Evolutionary conservation across 2,797 vertebrate species (phyloP).

Genomic region (Xenopus petersii): DNA sequence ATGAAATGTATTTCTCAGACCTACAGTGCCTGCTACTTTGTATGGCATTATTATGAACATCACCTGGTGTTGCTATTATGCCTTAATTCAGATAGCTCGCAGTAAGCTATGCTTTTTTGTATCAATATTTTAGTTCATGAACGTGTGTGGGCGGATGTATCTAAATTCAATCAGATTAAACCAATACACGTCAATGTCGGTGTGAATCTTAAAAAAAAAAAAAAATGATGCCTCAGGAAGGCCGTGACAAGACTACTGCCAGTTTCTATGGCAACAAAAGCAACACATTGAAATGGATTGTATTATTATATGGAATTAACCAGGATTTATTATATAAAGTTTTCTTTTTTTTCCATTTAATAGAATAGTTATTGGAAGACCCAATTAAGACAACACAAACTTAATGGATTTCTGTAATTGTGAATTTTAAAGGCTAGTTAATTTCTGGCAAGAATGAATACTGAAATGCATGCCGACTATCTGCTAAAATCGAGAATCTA

Average conservation of each 20-base stretch:
- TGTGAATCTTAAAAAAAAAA: constrained; percentile 39
- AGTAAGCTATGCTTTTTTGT: constrained; percentile 1
- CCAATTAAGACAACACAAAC: no score
- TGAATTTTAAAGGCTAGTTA: no score
- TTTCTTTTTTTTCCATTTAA: not conserved
- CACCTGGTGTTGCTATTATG: constrained; percentile 1
- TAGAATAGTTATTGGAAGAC: no score
- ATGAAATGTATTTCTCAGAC: no score
- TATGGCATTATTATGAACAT: not conserved
- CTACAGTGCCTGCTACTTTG: no score
- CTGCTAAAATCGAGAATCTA: no score
- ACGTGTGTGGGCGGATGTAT: constrained; percentile 27
- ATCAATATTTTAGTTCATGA: constrained; percentile 25
- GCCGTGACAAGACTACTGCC: constrained; percentile 38
- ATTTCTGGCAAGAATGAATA: no score
- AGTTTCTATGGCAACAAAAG: constrained; percentile 42
- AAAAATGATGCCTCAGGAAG: constrained; percentile 39
- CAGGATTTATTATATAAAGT: constrained; percentile 13
- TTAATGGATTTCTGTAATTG: no score
- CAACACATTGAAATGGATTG: constrained; percentile 39
- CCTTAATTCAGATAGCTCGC: not conserved
- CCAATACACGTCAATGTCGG: constrained; percentile 41
- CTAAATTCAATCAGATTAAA: constrained; percentile 46
- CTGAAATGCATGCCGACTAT: no score
- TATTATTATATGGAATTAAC: constrained; percentile 37